Evolutionary conservation across 2,797 vertebrate species (phyloP), one percentile per base, ranked within the genome.

Genomic region (Denticeps clupeoides): DNA sequence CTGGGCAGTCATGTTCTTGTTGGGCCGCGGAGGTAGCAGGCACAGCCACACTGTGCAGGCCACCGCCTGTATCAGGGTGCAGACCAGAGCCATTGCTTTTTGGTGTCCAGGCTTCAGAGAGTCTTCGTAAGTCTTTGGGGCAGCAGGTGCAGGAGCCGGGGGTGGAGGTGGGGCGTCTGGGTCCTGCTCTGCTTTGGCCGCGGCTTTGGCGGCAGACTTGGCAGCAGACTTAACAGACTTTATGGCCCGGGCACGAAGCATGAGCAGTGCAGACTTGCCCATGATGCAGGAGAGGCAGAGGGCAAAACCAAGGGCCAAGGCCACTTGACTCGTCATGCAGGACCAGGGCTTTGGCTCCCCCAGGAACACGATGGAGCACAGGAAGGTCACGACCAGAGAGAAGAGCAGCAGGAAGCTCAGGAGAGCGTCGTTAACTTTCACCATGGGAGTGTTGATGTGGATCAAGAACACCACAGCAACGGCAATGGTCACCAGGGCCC

Each of bases 1-100:
- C 74, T 88, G 86, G 38, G 75, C 69, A 1, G 84, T 84, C 11
- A 79, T 89, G 79, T 89, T 89, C 60, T 90, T 89, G 21, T 81
- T 49, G 0, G 85, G 73, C 12, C 68, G 66, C 1, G 86, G 87
- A 3, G 88, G 85, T 4, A 79, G 52, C 25, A 83, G 51, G 22
- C 84, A 50, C 53, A 91, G 76, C 80, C 85, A 91, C 49, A 84
- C 79, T 0, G 73, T 72, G 55, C 84, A 87, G 0, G 75, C 73
- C 19, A 81, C 62, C 2, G 63, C 77, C 75, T 89, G 71, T 3
- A 58, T 74, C 27, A 85, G 54, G 4, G 86, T 76, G 49, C 80
- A 72, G 13, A 61, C 52, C 1, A 77, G 27, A 37, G 81, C 71
- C 40, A 86, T 80, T 23, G 66, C 66, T 74, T 85, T 88, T 72